phyloP scores from a whole-genome alignment of 2,888 invertebrate genomes.

The Steromphala cineraria region DNA sequence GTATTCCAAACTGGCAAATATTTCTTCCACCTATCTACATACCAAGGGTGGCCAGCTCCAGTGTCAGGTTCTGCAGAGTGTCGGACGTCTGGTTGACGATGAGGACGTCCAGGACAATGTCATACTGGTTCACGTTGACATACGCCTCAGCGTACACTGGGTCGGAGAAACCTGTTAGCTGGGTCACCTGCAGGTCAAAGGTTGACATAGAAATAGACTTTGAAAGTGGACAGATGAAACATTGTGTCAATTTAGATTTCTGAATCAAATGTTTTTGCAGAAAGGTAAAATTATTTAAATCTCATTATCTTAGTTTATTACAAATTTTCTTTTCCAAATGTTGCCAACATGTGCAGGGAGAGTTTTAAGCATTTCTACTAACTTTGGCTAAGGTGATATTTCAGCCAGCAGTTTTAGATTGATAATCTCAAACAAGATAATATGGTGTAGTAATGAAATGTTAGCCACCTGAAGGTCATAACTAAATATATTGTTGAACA shows the following conservation, averaged over 20 bases:
- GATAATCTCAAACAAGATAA: too few species aligned
- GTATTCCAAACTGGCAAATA: too few species aligned
- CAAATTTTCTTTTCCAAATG: not conserved
- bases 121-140: slow-evolving; percentile 92
- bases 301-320: not conserved
- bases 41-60: slow-evolving; percentile 95
- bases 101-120: slow-evolving; percentile 97
- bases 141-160: slow-evolving; percentile 99
- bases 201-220: not conserved
- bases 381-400: too few species aligned
- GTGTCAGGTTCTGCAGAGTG: slow-evolving; percentile 96
- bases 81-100: slow-evolving; percentile 95
- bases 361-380: too few species aligned
- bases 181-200: slow-evolving; percentile 81
- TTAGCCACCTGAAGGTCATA: too few species aligned
- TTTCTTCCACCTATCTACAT: slow-evolving; percentile 29
- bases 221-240: too few species aligned
- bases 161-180: slow-evolving; percentile 98
- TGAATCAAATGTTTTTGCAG: not conserved
- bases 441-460: too few species aligned
- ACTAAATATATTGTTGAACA: too few species aligned
- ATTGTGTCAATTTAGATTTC: too few species aligned
- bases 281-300: not conserved
- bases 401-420: too few species aligned
- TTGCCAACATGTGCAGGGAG: too few species aligned